A percentile compares a stretch with the other conserved stretches of the same genome.
Conservation (phyloP, 2,113 vertebrate genomes). For the Phainopepla nitens region DNA sequence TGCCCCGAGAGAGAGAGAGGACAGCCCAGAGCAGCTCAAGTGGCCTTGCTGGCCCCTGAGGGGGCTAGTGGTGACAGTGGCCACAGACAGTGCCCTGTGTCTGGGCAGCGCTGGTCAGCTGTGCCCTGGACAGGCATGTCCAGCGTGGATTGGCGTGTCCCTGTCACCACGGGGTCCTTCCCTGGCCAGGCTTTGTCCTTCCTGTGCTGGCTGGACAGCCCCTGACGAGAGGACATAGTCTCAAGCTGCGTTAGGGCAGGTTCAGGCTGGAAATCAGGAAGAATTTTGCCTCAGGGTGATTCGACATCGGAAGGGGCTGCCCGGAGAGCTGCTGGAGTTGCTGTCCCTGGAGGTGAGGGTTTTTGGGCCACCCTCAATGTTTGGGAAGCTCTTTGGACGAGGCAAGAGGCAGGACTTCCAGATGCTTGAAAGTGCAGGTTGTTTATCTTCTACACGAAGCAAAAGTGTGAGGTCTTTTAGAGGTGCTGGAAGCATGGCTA, state of each 20-base stretch:
- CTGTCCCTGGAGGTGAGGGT: no score
- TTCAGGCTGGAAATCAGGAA: not conserved
- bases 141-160: accelerated
- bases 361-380: no score
- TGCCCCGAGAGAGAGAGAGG: not conserved
- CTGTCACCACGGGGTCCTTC: accelerated
- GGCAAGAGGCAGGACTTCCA: no score
- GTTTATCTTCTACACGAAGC: no score
- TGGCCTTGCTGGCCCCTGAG: not conserved
- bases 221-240: no score
- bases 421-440: no score
- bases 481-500: no score
- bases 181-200: no score
- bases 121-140: accelerated
- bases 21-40: not conserved
- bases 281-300: no score
- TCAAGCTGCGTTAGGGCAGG: not conserved
- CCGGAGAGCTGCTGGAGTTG: not conserved
- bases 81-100: not conserved
- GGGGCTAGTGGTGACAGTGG: not conserved
- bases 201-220: not conserved
- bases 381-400: not conserved
- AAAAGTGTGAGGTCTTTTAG: no score
- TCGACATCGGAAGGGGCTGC: not conserved
- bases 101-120: not conserved